These are phyloP conservation scores for Andrena hattorfiana DNA, from an alignment of 2,888 invertebrate species.

Conservation along the genomic window DNA sequence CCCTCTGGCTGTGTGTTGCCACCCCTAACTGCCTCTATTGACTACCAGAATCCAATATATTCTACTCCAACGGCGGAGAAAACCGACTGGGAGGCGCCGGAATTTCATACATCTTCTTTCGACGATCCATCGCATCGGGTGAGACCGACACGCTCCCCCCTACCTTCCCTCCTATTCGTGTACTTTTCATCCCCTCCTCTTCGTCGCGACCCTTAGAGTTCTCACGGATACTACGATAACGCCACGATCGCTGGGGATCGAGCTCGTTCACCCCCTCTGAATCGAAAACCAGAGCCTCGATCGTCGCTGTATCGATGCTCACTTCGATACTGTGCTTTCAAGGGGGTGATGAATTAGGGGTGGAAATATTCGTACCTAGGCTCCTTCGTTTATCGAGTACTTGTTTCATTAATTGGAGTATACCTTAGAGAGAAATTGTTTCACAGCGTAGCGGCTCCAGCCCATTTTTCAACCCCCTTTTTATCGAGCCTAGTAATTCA, in stretches of 20 bases:
- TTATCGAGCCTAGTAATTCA: too few relatives aligned
- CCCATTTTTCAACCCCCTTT: too few relatives aligned
- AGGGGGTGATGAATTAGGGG: not conserved
- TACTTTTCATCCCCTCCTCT: conserved; percentile 43
- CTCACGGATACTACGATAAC: conserved; percentile 74
- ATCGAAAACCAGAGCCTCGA: conserved; percentile 76
- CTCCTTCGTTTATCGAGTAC: conserved; percentile 12
- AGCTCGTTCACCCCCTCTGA: conserved; percentile 84
- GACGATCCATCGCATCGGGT: conserved; percentile 74
- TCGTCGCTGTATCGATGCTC: conserved; percentile 53
- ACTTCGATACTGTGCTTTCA: conserved; percentile 31
- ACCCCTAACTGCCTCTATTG: conserved; percentile 84
- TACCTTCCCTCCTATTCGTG: conserved; percentile 50
- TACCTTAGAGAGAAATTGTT: not conserved
- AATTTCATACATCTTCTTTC: conserved; percentile 84
- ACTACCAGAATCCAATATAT: conserved; percentile 84
- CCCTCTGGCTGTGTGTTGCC: conserved; percentile 82
- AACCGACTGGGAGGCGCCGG: conserved; percentile 83
- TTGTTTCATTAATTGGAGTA: conserved; percentile 45
- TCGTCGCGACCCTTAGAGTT: conserved; percentile 54
- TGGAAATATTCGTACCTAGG: not conserved
- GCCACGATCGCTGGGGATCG: conserved; percentile 82
- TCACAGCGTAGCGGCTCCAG: not conserved
- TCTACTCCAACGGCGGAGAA: conserved; percentile 81
- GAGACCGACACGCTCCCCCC: conserved; percentile 50